These are phyloP conservation scores for Lysiphlebus fabarum DNA, from an alignment of 1,140 invertebrate species.

Conservation along the genomic window DNA sequence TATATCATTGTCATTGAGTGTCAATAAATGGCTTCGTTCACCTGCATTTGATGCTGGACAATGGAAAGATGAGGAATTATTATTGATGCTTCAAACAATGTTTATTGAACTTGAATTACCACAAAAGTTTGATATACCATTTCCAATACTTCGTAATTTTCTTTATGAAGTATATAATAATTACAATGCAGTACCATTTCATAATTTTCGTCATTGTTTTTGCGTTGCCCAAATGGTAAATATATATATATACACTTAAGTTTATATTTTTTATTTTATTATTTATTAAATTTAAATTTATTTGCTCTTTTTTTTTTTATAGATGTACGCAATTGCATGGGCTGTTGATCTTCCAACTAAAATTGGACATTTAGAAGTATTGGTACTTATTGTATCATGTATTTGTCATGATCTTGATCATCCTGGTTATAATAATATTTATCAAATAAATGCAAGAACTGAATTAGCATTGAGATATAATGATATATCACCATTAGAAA, in stretches of 20 bases:
- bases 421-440: slow-evolving; percentile 87
- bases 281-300: neutral
- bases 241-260: too few relatives aligned
- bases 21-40: slow-evolving; percentile 64
- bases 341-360: slow-evolving; percentile 66
- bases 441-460: slow-evolving; percentile 84
- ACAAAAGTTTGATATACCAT: slow-evolving; percentile 74
- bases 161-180: slow-evolving; percentile 81
- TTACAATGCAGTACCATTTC: slow-evolving; percentile 87
- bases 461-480: slow-evolving; percentile 83
- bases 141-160: slow-evolving; percentile 68
- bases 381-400: slow-evolving; percentile 77
- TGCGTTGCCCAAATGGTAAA: slow-evolving; percentile 88
- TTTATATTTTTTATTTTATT: neutral
- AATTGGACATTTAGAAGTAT: slow-evolving; percentile 72
- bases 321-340: slow-evolving; percentile 87
- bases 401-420: slow-evolving; percentile 91
- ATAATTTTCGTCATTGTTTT: slow-evolving; percentile 87
- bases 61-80: slow-evolving; percentile 79
- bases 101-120: slow-evolving; percentile 76
- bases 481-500: slow-evolving; percentile 85
- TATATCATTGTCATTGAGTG: slow-evolving; percentile 58
- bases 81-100: slow-evolving; percentile 81
- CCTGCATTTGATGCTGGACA: slow-evolving; percentile 80
- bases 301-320: neutral